Percentiles rank a stretch among this genome's conserved stretches.
Conservation (phyloP, 2,888 invertebrate genomes). For the Eristalinus aeneus region DNA sequence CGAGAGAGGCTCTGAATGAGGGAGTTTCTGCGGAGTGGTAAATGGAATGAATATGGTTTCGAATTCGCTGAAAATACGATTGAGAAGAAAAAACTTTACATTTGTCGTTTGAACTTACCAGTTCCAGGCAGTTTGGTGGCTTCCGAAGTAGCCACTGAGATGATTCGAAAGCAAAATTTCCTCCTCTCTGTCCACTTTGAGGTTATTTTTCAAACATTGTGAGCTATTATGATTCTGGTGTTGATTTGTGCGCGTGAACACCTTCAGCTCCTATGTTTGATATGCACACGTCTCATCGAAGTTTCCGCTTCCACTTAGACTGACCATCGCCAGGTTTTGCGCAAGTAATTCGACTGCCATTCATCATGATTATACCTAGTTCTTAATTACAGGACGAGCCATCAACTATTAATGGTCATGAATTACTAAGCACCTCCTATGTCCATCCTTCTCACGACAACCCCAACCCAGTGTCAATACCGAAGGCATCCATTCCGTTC, state of each 20-base stretch:
- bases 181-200: no score
- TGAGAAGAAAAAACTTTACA: neutral
- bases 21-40: neutral
- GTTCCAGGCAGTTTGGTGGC: neutral
- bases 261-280: neutral
- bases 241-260: neutral
- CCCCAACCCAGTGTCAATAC: neutral
- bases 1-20: neutral
- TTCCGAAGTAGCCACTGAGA: neutral
- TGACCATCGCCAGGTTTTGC: neutral
- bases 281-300: neutral
- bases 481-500: neutral
- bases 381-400: neutral
- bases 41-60: neutral
- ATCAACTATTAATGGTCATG: neutral
- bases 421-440: neutral
- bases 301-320: neutral
- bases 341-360: neutral
- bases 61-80: neutral
- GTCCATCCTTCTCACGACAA: neutral
- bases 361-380: neutral
- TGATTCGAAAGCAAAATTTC: no score
- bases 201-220: no score
- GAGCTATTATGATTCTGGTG: no score
- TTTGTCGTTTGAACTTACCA: neutral